Conservation (phyloP, 2,797 vertebrate genomes). For the Periophthalmus magnuspinnatus region DNA sequence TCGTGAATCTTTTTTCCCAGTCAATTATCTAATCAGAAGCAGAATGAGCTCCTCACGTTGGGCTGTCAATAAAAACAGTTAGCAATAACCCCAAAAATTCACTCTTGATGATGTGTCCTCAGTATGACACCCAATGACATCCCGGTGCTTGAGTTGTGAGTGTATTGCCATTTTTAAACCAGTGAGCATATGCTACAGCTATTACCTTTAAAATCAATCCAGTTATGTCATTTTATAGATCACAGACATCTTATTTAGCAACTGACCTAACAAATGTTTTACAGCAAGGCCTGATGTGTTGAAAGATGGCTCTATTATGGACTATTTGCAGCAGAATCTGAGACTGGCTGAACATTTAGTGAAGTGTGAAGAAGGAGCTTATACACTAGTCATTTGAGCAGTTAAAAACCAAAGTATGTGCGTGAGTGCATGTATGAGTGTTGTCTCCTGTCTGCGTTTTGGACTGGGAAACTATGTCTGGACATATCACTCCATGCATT, state of each 20-base stretch:
- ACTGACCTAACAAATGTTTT: slow-evolving; percentile 49
- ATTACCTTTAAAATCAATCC: too few relatives aligned
- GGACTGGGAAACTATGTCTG: slow-evolving; percentile 22
- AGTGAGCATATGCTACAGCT: too few relatives aligned
- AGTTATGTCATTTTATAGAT: not conserved
- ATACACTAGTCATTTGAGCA: slow-evolving; percentile 28
- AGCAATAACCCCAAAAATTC: not conserved
- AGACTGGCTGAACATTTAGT: slow-evolving; percentile 48
- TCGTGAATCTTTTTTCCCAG: not conserved
- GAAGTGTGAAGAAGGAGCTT: slow-evolving; percentile 43
- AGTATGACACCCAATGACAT: too few relatives aligned
- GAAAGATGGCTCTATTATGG: slow-evolving; percentile 43
- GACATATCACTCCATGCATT: slow-evolving; percentile 16
- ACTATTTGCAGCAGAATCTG: slow-evolving; percentile 60
- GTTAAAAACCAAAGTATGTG: slow-evolving; percentile 36
- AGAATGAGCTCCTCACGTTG: not conserved
- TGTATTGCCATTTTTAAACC: too few relatives aligned
- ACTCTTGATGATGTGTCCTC: too few relatives aligned
- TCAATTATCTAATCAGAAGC: not conserved
- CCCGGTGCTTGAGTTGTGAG: too few relatives aligned
- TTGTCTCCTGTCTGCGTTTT: slow-evolving; percentile 45
- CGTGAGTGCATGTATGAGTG: slow-evolving; percentile 46
- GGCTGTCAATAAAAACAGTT: not conserved
- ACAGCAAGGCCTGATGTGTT: slow-evolving; percentile 30
- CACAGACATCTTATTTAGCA: slow-evolving; percentile 13